Evolutionary conservation across 2,113 vertebrate genomes (phyloP).

Genomic region (Natator depressus): DNA sequence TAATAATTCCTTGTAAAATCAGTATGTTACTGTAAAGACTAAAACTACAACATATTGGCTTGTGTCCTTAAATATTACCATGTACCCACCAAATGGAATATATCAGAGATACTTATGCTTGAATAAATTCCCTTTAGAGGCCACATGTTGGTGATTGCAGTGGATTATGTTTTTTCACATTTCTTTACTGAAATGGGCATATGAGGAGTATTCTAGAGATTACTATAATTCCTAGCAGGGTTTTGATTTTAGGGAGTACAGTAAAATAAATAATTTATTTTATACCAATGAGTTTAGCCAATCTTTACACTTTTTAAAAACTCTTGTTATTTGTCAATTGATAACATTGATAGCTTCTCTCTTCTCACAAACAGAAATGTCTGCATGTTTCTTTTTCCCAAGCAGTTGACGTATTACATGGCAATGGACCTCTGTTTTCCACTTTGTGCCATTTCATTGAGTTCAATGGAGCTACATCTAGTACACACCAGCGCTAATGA

Average conservation of each 20-base stretch:
- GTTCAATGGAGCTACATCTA: slow-evolving; percentile 30
- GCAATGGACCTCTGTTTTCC: background rate
- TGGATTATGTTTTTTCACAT: background rate
- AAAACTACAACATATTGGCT: background rate
- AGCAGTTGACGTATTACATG: background rate
- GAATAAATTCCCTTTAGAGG: background rate
- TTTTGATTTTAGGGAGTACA: slow-evolving; percentile 20
- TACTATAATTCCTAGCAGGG: background rate
- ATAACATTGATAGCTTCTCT: background rate
- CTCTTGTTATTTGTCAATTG: background rate
- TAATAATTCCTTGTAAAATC: background rate
- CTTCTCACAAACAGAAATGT: slow-evolving; percentile 4
- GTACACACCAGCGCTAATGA: background rate
- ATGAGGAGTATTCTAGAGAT: background rate
- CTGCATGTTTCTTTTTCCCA: slow-evolving; percentile 42
- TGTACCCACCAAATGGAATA: background rate
- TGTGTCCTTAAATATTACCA: background rate
- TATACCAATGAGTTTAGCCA: background rate
- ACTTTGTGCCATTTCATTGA: background rate
- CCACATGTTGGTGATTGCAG: background rate
- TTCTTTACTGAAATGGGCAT: slow-evolving; percentile 35
- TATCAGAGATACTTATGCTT: background rate
- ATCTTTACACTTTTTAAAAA: background rate
- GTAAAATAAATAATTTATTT: background rate
- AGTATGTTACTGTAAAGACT: background rate